Evolutionary conservation across 2,113 vertebrate species (phyloP).

Genomic region (Salvelinus namaycush): DNA sequence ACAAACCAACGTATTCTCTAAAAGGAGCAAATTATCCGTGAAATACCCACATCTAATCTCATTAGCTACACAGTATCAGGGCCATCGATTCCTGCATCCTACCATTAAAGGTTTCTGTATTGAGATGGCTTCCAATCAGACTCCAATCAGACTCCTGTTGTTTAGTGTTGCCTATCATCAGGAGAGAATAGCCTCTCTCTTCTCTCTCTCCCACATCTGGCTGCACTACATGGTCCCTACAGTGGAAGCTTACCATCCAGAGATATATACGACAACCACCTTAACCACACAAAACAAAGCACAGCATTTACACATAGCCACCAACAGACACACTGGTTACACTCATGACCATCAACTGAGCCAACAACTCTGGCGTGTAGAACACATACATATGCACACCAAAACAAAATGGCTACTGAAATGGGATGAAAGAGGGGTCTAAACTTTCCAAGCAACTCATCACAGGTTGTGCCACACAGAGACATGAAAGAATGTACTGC

Average conservation of each 20-base stretch:
- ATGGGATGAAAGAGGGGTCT: too few species aligned
- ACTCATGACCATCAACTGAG: too few species aligned
- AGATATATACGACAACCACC: too few species aligned
- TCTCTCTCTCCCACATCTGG: not conserved
- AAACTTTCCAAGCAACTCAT: not conserved
- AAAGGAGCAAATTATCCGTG: not conserved
- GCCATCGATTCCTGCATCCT: not conserved
- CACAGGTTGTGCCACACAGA: conserved; percentile 4
- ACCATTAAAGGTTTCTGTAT: not conserved
- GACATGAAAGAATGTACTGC: not conserved
- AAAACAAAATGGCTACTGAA: too few species aligned
- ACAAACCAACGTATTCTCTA: not conserved
- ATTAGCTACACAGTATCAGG: not conserved
- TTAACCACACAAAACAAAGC: too few species aligned
- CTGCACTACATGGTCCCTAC: too few species aligned
- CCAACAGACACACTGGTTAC: too few species aligned
- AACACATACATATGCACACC: too few species aligned
- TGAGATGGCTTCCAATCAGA: not conserved
- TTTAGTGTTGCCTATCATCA: too few species aligned
- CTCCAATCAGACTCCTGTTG: not conserved
- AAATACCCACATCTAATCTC: not conserved
- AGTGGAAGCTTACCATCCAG: too few species aligned
- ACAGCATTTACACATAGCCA: too few species aligned
- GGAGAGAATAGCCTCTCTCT: not conserved
- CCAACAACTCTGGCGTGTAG: too few species aligned